Conservation (phyloP, 2,797 vertebrate species). For the Cirrhinus molitorella region DNA sequence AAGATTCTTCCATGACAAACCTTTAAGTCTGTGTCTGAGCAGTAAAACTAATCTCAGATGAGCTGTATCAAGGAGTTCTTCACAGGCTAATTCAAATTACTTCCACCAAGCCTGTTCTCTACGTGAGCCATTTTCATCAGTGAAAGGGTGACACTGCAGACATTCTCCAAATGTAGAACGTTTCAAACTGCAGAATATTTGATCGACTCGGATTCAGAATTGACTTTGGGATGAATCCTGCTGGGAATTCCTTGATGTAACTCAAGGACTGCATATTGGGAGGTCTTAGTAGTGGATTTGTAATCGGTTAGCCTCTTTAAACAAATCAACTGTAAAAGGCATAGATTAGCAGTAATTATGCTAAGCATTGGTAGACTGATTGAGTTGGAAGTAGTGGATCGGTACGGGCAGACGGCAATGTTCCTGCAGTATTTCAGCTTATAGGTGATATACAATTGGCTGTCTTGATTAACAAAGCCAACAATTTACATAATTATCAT, state of each 20-base stretch:
- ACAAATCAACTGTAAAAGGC: conserved; percentile 63
- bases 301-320: conserved; percentile 59
- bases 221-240: conserved; percentile 46
- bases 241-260: conserved; percentile 30
- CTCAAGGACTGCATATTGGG: conserved; percentile 46
- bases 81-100: conserved; percentile 47
- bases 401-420: conserved; percentile 23
- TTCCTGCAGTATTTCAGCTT: conserved; percentile 20
- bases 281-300: conserved; percentile 60
- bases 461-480: conserved; percentile 6
- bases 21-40: conserved; percentile 38
- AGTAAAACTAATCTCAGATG: conserved; percentile 39
- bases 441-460: neutral
- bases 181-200: conserved; percentile 51
- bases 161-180: conserved; percentile 27
- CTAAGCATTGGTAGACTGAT: conserved; percentile 37
- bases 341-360: conserved; percentile 57
- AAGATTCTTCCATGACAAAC: conserved; percentile 39
- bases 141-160: conserved; percentile 20
- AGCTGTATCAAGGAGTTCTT: conserved; percentile 33
- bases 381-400: conserved; percentile 42
- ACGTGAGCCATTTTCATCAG: conserved; percentile 36
- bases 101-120: conserved; percentile 25
- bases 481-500: neutral
- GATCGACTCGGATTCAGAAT: conserved; percentile 51